Evolutionary conservation across 2,888 invertebrate species (phyloP).

Genomic region (Vandiemenella viatica): DNA sequence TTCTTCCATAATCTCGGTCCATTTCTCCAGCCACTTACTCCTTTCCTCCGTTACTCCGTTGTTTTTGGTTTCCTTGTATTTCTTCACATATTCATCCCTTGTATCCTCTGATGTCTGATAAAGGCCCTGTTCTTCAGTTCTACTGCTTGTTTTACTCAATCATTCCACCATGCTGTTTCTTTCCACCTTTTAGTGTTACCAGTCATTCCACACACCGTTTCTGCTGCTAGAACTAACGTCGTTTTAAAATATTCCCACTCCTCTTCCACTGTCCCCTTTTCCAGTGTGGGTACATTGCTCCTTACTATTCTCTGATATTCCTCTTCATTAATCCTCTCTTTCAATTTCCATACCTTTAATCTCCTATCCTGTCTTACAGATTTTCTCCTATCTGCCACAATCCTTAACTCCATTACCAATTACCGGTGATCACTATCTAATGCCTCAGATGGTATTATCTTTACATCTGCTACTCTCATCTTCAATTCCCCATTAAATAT

Average conservation of each 20-base stretch:
- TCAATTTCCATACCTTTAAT: neutral
- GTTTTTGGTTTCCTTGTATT: neutral
- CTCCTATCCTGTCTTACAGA: neutral
- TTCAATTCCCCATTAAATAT: neutral
- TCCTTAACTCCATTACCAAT: neutral
- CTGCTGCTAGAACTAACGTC: neutral
- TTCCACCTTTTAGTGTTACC: neutral
- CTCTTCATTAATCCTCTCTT: neutral
- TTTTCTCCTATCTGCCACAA: neutral
- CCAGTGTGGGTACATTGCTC: neutral
- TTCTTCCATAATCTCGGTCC: too few species aligned
- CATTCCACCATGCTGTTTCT: neutral
- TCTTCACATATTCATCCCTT: neutral
- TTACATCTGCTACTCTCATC: neutral
- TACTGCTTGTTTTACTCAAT: neutral
- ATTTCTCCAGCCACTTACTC: too few species aligned
- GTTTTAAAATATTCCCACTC: neutral
- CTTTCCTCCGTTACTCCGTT: too few species aligned
- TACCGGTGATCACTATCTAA: neutral
- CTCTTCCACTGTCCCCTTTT: neutral
- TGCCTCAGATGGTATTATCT: too few species aligned
- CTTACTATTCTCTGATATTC: neutral
- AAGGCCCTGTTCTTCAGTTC: neutral
- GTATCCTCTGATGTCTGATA: neutral
- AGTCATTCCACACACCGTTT: neutral